These are phyloP conservation scores for Chrysolina haemoptera DNA, from an alignment of 2,888 invertebrate species.

Conservation along the genomic window DNA sequence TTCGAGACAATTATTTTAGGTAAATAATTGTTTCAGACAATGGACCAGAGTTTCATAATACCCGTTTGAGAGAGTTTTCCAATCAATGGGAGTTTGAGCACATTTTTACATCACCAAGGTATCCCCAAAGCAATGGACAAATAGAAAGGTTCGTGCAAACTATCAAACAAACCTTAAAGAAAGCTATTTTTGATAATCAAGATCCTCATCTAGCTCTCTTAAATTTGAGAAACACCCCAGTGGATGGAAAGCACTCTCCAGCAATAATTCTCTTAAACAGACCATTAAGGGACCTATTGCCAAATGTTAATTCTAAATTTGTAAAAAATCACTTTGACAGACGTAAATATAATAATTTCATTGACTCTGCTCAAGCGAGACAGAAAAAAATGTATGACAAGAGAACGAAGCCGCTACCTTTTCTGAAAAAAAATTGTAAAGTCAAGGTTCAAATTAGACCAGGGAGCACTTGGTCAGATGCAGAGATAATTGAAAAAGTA, in stretches of 20 bases:
- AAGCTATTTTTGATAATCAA: slow-evolving; percentile 16
- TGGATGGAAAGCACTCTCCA: background rate
- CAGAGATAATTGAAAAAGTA: background rate
- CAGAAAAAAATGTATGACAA: background rate
- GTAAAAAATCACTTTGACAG: too few relatives aligned
- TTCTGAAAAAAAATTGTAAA: background rate
- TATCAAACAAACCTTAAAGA: slow-evolving; percentile 25
- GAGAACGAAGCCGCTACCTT: background rate
- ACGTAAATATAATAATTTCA: too few relatives aligned
- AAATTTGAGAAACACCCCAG: background rate
- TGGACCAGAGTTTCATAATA: too few relatives aligned
- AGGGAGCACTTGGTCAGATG: background rate
- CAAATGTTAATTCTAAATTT: too few relatives aligned
- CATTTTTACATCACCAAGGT: background rate
- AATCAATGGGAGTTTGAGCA: too few relatives aligned
- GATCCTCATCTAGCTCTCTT: background rate
- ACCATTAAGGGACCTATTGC: background rate
- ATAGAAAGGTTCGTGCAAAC: background rate
- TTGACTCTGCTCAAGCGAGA: background rate
- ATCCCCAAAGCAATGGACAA: too few relatives aligned
- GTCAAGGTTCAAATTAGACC: background rate
- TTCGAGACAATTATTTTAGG: too few relatives aligned
- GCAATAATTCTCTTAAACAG: background rate
- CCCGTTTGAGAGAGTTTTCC: too few relatives aligned
- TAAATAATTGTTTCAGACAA: too few relatives aligned